Evolutionary conservation across 1,140 invertebrate genomes (phyloP).

Genomic region (Apis dorsata): DNA sequence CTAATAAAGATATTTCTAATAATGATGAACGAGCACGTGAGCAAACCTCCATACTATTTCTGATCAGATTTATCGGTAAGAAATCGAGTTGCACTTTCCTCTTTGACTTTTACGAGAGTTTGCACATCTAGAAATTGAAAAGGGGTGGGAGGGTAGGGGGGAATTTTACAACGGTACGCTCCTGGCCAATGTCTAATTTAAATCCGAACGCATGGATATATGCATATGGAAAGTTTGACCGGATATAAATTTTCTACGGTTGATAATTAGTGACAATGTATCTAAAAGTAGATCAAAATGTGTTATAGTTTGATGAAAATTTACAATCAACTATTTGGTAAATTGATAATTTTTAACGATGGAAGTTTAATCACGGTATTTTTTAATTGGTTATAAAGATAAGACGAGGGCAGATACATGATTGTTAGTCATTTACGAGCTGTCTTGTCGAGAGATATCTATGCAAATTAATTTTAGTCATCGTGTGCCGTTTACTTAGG

Average conservation of each 20-base stretch:
- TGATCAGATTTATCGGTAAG: background rate
- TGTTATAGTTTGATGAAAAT: background rate
- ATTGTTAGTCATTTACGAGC: background rate
- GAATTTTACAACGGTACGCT: background rate
- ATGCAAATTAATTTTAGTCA: constrained; percentile 10
- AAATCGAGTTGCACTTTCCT: background rate
- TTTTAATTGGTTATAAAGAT: constrained; percentile 25
- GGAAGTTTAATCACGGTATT: background rate
- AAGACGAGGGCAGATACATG: background rate
- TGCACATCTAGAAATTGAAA: constrained; percentile 15
- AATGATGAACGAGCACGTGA: background rate
- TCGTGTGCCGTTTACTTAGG: constrained; percentile 6
- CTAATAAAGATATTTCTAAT: constrained; percentile 19
- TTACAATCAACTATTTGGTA: background rate
- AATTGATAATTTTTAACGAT: background rate
- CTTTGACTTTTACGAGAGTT: background rate
- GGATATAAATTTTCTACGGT: background rate
- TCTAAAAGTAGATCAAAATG: background rate
- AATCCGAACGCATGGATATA: background rate
- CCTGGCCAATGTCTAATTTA: background rate
- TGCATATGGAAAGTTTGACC: background rate
- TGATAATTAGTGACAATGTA: background rate
- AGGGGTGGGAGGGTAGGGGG: too few relatives aligned
- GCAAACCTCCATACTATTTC: background rate
- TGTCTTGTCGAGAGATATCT: background rate